These are phyloP conservation scores for Agrotis ipsilon DNA, from an alignment of 2,888 invertebrate genomes.

Conservation along the genomic window DNA sequence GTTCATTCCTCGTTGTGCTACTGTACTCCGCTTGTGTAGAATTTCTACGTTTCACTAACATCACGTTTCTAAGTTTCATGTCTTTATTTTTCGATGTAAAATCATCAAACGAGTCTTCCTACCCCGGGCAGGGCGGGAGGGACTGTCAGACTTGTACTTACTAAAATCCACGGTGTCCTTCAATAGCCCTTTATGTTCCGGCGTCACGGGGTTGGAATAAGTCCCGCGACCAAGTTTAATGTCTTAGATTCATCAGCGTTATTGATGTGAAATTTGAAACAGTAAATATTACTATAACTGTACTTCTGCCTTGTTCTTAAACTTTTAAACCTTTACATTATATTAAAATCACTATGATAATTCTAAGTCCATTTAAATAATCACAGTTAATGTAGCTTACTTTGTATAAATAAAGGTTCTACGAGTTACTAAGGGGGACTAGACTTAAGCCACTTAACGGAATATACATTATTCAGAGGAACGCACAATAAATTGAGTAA, in stretches of 20 bases:
- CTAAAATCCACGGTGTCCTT: too few species aligned
- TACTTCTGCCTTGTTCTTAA: background rate
- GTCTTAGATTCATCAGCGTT: background rate
- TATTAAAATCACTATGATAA: background rate
- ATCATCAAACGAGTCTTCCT: too few species aligned
- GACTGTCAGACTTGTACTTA: too few species aligned
- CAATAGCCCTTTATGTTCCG: too few species aligned
- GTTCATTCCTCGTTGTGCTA: background rate
- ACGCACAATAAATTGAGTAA: background rate
- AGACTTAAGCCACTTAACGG: constrained; percentile 2
- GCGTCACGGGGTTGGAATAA: too few species aligned
- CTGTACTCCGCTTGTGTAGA: background rate
- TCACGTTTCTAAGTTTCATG: too few species aligned
- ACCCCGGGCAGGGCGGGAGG: too few species aligned
- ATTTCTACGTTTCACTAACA: background rate
- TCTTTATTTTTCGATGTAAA: too few species aligned
- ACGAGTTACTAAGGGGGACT: background rate
- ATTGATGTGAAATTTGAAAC: background rate
- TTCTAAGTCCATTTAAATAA: constrained; percentile 1
- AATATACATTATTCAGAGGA: constrained; percentile 16
- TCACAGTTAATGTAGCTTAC: constrained; percentile 2
- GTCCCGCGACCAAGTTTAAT: too few species aligned
- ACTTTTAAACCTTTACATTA: background rate
- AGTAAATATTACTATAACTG: background rate
- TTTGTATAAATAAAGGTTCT: background rate